Percentiles rank a stretch among this genome's conserved stretches.
Evolutionary conservation across 1,140 invertebrate genomes (phyloP).

Genomic region (Trinorchestia longiramus): DNA sequence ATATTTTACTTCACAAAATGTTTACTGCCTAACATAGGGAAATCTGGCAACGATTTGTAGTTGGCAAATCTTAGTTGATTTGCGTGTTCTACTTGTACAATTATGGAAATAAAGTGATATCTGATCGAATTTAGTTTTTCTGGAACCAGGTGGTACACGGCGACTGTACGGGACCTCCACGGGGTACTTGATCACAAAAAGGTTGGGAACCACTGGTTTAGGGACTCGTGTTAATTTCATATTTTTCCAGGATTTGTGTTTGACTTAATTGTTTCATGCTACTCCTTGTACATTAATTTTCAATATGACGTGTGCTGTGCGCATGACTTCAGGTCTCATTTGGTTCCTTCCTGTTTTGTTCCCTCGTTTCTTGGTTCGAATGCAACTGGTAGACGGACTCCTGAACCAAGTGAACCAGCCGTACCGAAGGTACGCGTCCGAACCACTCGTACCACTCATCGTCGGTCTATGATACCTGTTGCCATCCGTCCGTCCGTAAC

Average conservation of each 20-base stretch:
- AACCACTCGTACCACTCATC: conserved; percentile 15
- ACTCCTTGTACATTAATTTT: neutral
- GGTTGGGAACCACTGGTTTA: no score
- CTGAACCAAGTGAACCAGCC: neutral
- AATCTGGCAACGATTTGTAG: no score
- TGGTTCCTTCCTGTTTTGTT: neutral
- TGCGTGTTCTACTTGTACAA: no score
- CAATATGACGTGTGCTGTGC: neutral
- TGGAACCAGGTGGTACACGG: no score
- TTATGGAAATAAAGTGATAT: no score
- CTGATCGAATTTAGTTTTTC: no score
- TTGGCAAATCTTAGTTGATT: no score
- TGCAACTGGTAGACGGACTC: neutral
- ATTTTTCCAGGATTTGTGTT: neutral
- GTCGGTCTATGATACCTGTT: conserved; percentile 38
- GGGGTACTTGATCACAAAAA: no score
- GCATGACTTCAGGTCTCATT: neutral
- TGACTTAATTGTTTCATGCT: neutral
- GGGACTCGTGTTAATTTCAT: neutral
- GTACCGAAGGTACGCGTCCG: neutral
- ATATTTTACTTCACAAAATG: no score
- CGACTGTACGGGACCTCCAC: no score
- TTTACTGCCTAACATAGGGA: no score
- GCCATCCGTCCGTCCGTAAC: neutral
- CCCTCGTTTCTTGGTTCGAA: conserved; percentile 28